Evolutionary conservation across 2,888 invertebrate genomes (phyloP).

Genomic region (Melinopterus prodromus): DNA sequence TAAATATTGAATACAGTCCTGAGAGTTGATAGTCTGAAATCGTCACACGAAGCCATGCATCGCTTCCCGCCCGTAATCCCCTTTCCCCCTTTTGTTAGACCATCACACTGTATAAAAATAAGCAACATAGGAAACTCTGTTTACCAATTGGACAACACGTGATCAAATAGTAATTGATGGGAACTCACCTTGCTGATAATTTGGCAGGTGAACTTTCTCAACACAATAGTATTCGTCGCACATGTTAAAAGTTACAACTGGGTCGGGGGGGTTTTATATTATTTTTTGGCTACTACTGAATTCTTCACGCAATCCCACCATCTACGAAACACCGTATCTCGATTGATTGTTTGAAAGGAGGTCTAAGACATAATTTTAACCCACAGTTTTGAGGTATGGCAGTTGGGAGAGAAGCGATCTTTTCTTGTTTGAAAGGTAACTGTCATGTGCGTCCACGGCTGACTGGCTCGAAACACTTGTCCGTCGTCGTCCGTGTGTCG

Average conservation of each 20-base stretch:
- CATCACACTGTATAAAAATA: too few species aligned
- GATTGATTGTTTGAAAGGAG: constrained; percentile 30
- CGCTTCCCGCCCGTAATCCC: too few species aligned
- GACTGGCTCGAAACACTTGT: constrained; percentile 33
- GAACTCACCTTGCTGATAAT: constrained; percentile 39
- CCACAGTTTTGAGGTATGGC: constrained; percentile 31
- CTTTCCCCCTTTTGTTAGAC: too few species aligned
- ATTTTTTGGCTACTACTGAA: constrained; percentile 25
- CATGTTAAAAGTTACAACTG: constrained; percentile 39
- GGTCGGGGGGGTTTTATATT: not conserved
- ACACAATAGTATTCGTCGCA: constrained; percentile 46
- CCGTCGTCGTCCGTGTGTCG: constrained; percentile 32
- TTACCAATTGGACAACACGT: too few species aligned
- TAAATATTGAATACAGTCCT: too few species aligned
- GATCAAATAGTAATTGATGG: too few species aligned
- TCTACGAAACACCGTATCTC: constrained; percentile 34
- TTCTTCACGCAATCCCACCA: constrained; percentile 37
- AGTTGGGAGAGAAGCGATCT: constrained; percentile 23
- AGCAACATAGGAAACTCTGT: too few species aligned
- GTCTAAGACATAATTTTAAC: constrained; percentile 38
- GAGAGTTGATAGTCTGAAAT: too few species aligned
- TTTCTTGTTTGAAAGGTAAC: constrained; percentile 22
- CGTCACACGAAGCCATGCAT: too few species aligned
- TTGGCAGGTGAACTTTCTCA: constrained; percentile 40
- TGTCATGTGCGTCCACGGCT: constrained; percentile 18